These are phyloP conservation scores for Chaetura pelagica DNA, from an alignment of 2,113 vertebrate genomes.

Conservation along the genomic window DNA sequence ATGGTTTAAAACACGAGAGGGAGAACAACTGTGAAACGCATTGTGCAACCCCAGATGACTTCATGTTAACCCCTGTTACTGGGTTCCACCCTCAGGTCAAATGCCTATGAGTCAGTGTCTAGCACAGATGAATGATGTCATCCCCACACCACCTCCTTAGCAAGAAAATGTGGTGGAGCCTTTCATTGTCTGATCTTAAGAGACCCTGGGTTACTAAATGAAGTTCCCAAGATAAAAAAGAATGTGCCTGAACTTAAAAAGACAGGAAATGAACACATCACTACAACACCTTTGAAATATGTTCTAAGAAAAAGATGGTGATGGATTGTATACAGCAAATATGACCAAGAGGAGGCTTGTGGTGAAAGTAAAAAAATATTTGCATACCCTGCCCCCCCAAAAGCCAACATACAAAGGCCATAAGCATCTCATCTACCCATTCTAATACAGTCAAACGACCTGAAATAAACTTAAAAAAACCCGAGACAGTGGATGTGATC, in stretches of 20 bases:
- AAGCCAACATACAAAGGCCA: neutral
- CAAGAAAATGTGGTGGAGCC: slow-evolving; percentile 57
- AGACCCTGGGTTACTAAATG: slow-evolving; percentile 58
- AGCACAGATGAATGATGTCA: slow-evolving; percentile 74
- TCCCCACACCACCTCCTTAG: slow-evolving; percentile 62
- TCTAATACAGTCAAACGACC: neutral
- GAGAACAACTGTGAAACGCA: slow-evolving; percentile 56
- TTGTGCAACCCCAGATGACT: slow-evolving; percentile 70
- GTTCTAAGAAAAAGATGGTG: neutral
- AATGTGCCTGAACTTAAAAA: slow-evolving; percentile 52
- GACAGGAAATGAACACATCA: slow-evolving; percentile 66
- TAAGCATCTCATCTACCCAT: neutral
- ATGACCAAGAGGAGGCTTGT: neutral
- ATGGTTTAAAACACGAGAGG: neutral
- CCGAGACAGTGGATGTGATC: neutral
- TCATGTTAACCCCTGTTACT: slow-evolving; percentile 70
- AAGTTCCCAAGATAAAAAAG: slow-evolving; percentile 65
- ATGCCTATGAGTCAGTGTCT: slow-evolving; percentile 75
- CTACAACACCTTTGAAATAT: slow-evolving; percentile 28
- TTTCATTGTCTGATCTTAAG: slow-evolving; percentile 65
- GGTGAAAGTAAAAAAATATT: neutral
- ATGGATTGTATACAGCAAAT: neutral
- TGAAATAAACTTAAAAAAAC: neutral
- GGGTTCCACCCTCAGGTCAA: slow-evolving; percentile 70
- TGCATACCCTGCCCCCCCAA: neutral